Evolutionary conservation across 2,113 vertebrate genomes (phyloP).

Genomic region (Tetrax tetrax): DNA sequence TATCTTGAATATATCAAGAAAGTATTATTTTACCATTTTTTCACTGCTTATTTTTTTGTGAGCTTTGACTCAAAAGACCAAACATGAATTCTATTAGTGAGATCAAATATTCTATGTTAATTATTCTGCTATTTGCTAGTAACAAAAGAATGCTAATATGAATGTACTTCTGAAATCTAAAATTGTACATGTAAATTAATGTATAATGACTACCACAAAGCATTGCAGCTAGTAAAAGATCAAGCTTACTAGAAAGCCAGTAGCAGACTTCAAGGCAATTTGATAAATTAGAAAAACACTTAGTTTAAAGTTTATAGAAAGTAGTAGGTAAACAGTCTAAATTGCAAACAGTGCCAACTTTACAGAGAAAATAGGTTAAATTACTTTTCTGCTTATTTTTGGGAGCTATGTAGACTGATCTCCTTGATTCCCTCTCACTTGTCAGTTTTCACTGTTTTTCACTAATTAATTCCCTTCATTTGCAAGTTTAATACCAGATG

Average conservation of each 20-base stretch:
- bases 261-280: slow-evolving; percentile 24
- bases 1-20: neutral
- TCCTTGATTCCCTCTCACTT: neutral
- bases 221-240: slow-evolving; percentile 49
- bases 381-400: neutral
- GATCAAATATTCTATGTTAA: slow-evolving; percentile 58
- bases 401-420: neutral
- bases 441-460: neutral
- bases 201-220: slow-evolving; percentile 30
- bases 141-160: slow-evolving; percentile 54
- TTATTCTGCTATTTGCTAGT: slow-evolving; percentile 46
- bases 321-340: slow-evolving; percentile 13
- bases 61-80: slow-evolving; percentile 33
- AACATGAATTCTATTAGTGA: slow-evolving; percentile 49
- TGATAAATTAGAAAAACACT: slow-evolving; percentile 11
- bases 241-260: slow-evolving; percentile 34
- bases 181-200: slow-evolving; percentile 26
- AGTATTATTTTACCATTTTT: neutral
- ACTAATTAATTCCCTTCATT: neutral
- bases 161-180: slow-evolving; percentile 52
- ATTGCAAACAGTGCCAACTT: neutral
- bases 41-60: neutral
- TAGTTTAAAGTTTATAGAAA: slow-evolving; percentile 26
- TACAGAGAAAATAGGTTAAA: neutral
- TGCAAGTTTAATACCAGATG: neutral